Evolutionary conservation across 2,797 vertebrate species (phyloP), one percentile per base, ranked within the genome.

Genomic region (Numenius phaeopus): DNA sequence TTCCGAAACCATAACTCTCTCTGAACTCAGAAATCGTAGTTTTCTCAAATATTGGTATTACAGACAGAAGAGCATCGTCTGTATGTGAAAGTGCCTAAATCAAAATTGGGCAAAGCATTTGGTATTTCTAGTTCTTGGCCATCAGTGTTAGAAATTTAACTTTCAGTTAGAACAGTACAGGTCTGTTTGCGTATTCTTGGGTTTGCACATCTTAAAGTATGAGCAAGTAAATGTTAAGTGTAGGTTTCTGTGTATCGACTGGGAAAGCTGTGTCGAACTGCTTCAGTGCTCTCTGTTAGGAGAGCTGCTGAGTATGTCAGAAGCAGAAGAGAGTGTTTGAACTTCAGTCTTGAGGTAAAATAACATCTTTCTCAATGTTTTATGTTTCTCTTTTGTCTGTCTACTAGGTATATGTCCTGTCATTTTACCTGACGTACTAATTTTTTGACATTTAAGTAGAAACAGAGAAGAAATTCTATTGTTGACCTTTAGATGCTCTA

Each of bases 1-100:
- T 54, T 76, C 37, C 2, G 3, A 49, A 67, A 6, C 39, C 3
- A 0, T 21, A 30, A 22, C 40, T 16, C 10, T 8, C 0, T 4
- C n/a, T 50, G 34, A 39, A 8, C 2, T 47, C 27, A 5, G 11
- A 44, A 86, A 8, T 29, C 2, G 1, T 0, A 0, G 5, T 40
- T 89, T 81, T 59, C 9, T 55, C 10, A 6, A 9, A 18, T 30
- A 18, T 2, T 16, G 13, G 6, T 23, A 10, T 40, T 57, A 4
- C 0, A 15, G 22, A 13, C 10, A 1, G 24, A 73, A 66, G 20
- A 27, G n/a, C 4, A 5, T 20, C 1, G 1, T 37, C 29, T 47
- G 2, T 32, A 10, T n/a, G 17, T 44, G 11, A 47, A 11, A 5
- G 34, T 47, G n/a, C 34, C 14, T 46, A 16, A 32, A 5, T 18